phyloP scores from a whole-genome alignment of 2,113 vertebrate genomes.

The Cichladusa arquata region DNA sequence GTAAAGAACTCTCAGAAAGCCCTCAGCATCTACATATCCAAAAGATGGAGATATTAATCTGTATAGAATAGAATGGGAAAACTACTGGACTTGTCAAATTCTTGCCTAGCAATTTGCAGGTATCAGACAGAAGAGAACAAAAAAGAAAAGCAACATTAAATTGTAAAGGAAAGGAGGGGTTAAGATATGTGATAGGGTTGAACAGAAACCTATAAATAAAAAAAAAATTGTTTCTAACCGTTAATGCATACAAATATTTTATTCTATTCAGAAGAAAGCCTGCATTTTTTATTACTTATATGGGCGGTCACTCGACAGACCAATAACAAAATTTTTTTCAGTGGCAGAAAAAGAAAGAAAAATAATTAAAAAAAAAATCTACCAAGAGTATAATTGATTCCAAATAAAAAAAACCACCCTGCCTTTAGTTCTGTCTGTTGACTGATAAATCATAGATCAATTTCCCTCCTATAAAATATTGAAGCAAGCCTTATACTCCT shows the following conservation, averaged over 20 bases:
- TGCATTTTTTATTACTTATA: conserved; percentile 10
- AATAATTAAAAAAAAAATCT: conserved; percentile 13
- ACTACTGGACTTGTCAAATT: not conserved
- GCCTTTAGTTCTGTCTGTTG: conserved; percentile 56
- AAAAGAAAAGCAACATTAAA: not conserved
- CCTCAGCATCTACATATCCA: not conserved
- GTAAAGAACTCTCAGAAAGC: not conserved
- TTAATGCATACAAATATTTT: not conserved
- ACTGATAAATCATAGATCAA: conserved; percentile 78
- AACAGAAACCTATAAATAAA: not conserved
- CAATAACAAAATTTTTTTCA: not conserved
- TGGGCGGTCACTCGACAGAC: conserved; percentile 43
- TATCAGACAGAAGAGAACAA: not conserved
- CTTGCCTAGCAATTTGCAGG: not conserved
- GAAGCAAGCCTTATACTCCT: conserved; percentile 55
- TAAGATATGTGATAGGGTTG: not conserved
- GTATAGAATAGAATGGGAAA: not conserved
- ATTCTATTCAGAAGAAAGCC: conserved; percentile 10
- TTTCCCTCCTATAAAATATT: conserved; percentile 74
- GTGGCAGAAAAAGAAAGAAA: conserved; percentile 6
- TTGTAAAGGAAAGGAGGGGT: not conserved
- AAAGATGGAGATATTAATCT: not conserved
- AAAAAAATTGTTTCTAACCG: not conserved
- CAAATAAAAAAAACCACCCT: not conserved
- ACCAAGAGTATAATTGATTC: conserved; percentile 63